phyloP scores from a whole-genome alignment of 2,113 vertebrate genomes.

The Halichoeres trimaculatus region DNA sequence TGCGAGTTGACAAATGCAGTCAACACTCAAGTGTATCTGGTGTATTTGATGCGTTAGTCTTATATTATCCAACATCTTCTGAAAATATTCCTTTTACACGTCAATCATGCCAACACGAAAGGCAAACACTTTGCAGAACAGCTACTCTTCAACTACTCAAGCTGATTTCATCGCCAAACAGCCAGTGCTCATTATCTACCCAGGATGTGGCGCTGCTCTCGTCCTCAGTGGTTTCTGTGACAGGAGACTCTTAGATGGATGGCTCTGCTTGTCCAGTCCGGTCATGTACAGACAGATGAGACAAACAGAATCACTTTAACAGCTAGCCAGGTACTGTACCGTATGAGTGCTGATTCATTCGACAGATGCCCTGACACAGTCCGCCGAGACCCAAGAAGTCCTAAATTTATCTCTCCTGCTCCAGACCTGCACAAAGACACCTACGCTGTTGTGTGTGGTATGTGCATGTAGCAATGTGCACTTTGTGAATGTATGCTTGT shows the following conservation, averaged over 20 bases:
- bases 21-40: too few species aligned
- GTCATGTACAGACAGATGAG: constrained; percentile 68
- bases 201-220: constrained; percentile 37
- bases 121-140: background rate
- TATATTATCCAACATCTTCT: too few species aligned
- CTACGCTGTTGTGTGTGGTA: constrained; percentile 12
- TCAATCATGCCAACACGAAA: background rate
- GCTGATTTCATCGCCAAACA: constrained; percentile 33
- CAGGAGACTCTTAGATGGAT: constrained; percentile 62
- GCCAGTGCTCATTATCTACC: constrained; percentile 46
- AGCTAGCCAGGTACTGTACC: constrained; percentile 55
- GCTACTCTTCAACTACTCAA: constrained; percentile 8
- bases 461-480: constrained; percentile 10
- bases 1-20: too few species aligned
- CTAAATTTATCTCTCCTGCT: constrained; percentile 49
- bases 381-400: constrained; percentile 56
- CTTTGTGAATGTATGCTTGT: constrained; percentile 13
- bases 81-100: background rate
- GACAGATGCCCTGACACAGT: constrained; percentile 64
- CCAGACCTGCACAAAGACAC: constrained; percentile 26
- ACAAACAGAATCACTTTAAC: constrained; percentile 67
- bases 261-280: constrained; percentile 59
- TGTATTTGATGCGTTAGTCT: too few species aligned
- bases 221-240: constrained; percentile 33
- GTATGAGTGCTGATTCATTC: constrained; percentile 61